phyloP scores from a whole-genome alignment of 2,113 vertebrate species.

The Tachysurus vachellii region DNA sequence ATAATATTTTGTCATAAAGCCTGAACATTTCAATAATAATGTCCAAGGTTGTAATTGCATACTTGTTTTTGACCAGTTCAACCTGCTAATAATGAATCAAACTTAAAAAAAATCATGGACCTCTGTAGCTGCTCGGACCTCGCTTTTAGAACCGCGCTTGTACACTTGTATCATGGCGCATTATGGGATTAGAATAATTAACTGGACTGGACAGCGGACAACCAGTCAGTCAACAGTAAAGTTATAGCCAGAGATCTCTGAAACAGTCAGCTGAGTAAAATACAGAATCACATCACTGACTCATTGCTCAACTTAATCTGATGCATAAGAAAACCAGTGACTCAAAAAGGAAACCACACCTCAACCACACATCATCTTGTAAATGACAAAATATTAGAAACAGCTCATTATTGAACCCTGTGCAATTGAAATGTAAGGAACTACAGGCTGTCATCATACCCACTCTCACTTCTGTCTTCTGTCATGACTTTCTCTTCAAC shows the following conservation, averaged over 20 bases:
- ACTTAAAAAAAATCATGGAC: neutral
- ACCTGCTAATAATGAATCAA: neutral
- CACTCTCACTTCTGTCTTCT: neutral
- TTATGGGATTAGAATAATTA: neutral
- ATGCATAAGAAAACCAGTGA: neutral
- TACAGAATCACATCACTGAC: neutral
- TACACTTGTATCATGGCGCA: neutral
- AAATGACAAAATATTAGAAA: neutral
- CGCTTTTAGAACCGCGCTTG: neutral
- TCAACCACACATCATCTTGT: no score
- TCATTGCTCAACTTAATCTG: neutral
- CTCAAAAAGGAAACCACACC: neutral
- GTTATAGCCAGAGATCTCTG: neutral
- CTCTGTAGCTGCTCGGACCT: neutral
- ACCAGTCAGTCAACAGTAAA: neutral
- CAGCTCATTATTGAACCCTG: neutral
- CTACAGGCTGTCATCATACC: neutral
- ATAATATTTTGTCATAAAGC: neutral
- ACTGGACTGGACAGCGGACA: neutral
- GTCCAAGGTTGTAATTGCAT: neutral
- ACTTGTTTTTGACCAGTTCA: neutral
- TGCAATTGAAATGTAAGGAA: neutral
- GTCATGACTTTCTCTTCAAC: conserved; percentile 6
- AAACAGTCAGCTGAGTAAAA: neutral
- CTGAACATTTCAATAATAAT: neutral